Conservation (phyloP, 2,888 invertebrate species). For the Branchipolynoe longqiensis region DNA sequence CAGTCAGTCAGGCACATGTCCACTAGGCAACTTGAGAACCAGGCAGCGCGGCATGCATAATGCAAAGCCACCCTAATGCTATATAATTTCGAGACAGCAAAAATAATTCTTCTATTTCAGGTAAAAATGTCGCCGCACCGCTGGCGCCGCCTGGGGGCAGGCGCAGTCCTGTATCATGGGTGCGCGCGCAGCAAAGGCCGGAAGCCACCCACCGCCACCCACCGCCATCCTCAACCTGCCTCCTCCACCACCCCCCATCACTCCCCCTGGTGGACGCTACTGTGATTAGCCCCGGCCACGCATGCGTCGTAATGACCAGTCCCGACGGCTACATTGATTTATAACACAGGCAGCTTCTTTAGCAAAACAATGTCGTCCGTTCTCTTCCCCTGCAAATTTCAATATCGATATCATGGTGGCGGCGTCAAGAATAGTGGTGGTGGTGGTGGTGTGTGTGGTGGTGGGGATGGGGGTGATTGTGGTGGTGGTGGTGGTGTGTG, state of each 20-base stretch:
- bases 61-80: no score
- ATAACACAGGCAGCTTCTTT: slow-evolving; percentile 51
- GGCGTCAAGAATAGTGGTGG: no score
- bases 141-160: slow-evolving; percentile 16
- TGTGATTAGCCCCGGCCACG: slow-evolving; percentile 50
- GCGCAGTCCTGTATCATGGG: background rate
- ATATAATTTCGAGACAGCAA: no score
- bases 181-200: slow-evolving; percentile 29
- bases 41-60: no score
- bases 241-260: no score
- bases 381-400: slow-evolving; percentile 40
- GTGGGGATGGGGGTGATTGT: no score
- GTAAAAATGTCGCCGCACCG: slow-evolving; percentile 21
- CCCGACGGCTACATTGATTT: slow-evolving; percentile 55
- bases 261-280: slow-evolving; percentile 33
- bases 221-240: no score
- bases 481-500: no score
- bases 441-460: no score
- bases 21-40: no score
- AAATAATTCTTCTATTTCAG: slow-evolving; percentile 18
- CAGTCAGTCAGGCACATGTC: no score
- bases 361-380: slow-evolving; percentile 55
- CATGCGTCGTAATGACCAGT: slow-evolving; percentile 45
- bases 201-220: slow-evolving; percentile 6
- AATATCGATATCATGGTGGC: slow-evolving; percentile 33